Percentiles rank a stretch among this genome's conserved stretches.
phyloP scores from a whole-genome alignment of 2,888 invertebrate species.

The Plusia festucae region DNA sequence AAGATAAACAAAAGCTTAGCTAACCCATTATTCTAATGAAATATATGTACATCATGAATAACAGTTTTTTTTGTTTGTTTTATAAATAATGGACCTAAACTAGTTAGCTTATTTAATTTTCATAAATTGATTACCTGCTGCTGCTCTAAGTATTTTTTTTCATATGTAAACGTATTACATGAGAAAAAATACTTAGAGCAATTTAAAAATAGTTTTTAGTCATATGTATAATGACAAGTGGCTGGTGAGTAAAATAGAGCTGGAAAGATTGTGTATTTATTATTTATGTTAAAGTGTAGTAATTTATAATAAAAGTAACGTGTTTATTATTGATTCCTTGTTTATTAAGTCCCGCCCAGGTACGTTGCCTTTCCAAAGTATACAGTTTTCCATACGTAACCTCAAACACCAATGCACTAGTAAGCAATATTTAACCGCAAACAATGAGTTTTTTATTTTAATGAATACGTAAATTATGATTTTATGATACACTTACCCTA shows the following conservation, averaged over 20 bases:
- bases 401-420: constrained; percentile 56
- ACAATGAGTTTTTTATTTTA: constrained; percentile 44
- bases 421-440: constrained; percentile 61
- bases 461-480: constrained; percentile 35
- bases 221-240: constrained; percentile 17
- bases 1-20: constrained; percentile 20
- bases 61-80: neutral
- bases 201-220: neutral
- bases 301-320: neutral
- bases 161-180: no score
- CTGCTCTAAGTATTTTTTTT: no score
- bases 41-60: neutral
- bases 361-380: constrained; percentile 12
- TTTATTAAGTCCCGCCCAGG: constrained; percentile 28
- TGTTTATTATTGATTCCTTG: constrained; percentile 5
- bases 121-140: neutral
- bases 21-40: neutral
- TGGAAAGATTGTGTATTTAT: neutral
- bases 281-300: neutral
- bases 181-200: no score
- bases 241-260: constrained; percentile 9
- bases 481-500: constrained; percentile 77
- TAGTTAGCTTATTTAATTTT: neutral
- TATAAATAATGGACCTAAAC: neutral
- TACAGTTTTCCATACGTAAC: constrained; percentile 56